Conservation (phyloP, 2,888 invertebrate genomes). For the Podotricha telesiphe region DNA sequence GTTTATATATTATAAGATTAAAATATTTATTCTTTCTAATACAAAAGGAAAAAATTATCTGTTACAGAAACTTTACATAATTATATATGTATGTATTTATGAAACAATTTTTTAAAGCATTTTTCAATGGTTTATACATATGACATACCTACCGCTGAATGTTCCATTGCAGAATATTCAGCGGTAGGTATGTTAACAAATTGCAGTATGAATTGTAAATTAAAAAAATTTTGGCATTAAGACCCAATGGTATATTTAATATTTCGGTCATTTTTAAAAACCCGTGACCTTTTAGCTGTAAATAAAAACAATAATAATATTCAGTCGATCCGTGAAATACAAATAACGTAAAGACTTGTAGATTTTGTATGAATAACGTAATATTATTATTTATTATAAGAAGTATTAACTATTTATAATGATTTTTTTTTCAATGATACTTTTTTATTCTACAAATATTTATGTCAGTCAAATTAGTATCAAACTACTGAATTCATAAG, state of each 20-base stretch:
- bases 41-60: not conserved
- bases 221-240: too few relatives aligned
- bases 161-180: too few relatives aligned
- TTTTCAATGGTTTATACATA: not conserved
- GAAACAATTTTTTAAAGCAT: not conserved
- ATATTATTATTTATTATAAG: too few relatives aligned
- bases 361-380: not conserved
- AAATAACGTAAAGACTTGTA: slow-evolving; percentile 2
- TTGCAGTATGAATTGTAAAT: too few relatives aligned
- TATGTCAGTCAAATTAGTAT: too few relatives aligned
- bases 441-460: too few relatives aligned
- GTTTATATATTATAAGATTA: slow-evolving; percentile 20
- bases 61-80: not conserved
- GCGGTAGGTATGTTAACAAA: too few relatives aligned
- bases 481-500: too few relatives aligned
- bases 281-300: not conserved
- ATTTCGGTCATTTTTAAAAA: not conserved
- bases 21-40: slow-evolving; percentile 11
- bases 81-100: not conserved
- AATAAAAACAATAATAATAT: not conserved
- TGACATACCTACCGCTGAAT: too few relatives aligned
- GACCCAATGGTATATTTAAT: too few relatives aligned
- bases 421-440: too few relatives aligned
- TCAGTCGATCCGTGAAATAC: not conserved
- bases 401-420: too few relatives aligned